Percentiles rank a stretch among this genome's conserved stretches.
These are phyloP conservation scores for Tympanoctomys barrerae DNA, from an alignment of 2,797 vertebrate species.

Conservation along the genomic window DNA sequence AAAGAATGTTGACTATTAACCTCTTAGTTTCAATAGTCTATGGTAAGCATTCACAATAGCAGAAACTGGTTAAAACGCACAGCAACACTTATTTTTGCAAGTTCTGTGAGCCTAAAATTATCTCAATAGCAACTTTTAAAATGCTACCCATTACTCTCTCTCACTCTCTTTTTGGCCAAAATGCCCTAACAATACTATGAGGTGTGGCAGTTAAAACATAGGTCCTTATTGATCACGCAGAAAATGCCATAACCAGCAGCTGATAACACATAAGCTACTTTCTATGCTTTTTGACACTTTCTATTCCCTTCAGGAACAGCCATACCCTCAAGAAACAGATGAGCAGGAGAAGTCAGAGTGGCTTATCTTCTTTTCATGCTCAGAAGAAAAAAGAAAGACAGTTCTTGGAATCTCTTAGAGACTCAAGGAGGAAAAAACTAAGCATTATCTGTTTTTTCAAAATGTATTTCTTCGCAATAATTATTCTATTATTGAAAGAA, in stretches of 20 bases:
- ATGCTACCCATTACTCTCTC: background rate
- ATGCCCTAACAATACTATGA: background rate
- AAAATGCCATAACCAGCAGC: background rate
- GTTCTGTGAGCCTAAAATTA: background rate
- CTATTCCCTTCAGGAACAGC: slow-evolving; percentile 51
- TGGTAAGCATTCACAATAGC: background rate
- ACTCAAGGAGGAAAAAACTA: slow-evolving; percentile 20
- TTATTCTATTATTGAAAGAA: slow-evolving; percentile 76
- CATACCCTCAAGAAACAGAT: slow-evolving; percentile 26
- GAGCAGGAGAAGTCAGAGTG: slow-evolving; percentile 58
- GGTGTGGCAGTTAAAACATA: background rate
- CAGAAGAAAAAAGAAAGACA: slow-evolving; percentile 53
- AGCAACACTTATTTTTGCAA: background rate
- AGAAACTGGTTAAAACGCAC: background rate
- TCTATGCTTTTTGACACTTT: slow-evolving; percentile 59
- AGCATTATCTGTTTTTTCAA: slow-evolving; percentile 13
- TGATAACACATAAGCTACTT: slow-evolving; percentile 51
- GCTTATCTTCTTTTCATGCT: slow-evolving; percentile 68
- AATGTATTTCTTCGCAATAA: slow-evolving; percentile 65
- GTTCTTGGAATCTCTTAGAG: slow-evolving; percentile 48
- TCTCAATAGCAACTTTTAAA: background rate
- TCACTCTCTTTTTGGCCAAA: background rate
- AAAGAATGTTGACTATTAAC: background rate
- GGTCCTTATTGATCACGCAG: background rate
- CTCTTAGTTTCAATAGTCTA: background rate